phyloP scores from a whole-genome alignment of 2,113 vertebrate genomes.

The Regulus satrapa region DNA sequence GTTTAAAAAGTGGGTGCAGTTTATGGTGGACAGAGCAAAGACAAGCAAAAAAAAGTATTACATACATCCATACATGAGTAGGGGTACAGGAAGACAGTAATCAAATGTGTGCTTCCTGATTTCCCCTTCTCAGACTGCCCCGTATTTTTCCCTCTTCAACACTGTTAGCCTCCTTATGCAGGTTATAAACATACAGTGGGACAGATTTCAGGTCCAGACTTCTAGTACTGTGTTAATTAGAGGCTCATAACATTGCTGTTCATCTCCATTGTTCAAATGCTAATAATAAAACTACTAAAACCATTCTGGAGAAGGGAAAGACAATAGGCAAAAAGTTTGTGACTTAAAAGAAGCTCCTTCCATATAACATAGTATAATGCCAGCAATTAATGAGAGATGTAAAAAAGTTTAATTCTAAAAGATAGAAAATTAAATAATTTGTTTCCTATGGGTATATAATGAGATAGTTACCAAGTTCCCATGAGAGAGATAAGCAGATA shows the following conservation, averaged over 20 bases:
- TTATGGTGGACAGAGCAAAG: background rate
- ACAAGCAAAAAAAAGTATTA: background rate
- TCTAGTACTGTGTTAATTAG: background rate
- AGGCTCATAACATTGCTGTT: background rate
- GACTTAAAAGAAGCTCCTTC: constrained; percentile 4
- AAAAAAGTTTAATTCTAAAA: constrained; percentile 70
- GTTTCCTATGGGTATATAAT: constrained; percentile 79
- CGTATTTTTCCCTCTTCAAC: background rate
- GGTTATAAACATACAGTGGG: background rate
- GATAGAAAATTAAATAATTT: constrained; percentile 79
- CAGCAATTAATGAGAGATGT: constrained; percentile 67
- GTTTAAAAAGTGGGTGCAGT: background rate
- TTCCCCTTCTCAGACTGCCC: background rate
- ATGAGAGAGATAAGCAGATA: constrained; percentile 86
- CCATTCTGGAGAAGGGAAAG: background rate
- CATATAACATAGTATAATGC: constrained; percentile 2
- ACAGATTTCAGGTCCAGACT: constrained; percentile 2
- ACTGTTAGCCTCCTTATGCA: background rate
- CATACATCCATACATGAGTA: background rate
- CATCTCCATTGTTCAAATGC: background rate
- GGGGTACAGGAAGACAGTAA: background rate
- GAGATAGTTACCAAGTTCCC: constrained; percentile 80
- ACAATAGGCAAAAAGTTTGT: background rate
- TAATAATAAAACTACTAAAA: background rate
- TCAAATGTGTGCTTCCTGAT: background rate